phyloP scores from a whole-genome alignment of 1,140 invertebrate species.

The Heliconius nattereri region DNA sequence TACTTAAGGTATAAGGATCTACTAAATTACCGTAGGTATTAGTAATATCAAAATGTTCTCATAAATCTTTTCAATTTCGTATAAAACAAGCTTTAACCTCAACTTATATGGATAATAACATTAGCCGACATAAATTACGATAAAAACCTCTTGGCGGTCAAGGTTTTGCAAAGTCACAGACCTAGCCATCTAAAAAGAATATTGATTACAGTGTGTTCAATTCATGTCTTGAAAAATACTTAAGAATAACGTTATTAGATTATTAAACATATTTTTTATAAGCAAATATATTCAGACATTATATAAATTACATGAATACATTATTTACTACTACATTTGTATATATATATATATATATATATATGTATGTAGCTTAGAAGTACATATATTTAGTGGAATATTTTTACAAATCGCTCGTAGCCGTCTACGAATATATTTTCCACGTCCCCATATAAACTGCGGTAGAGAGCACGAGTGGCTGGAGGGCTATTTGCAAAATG shows the following conservation, averaged over 20 bases:
- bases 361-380: not conserved
- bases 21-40: not conserved
- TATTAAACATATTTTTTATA: not conserved
- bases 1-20: not conserved
- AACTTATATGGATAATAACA: slow-evolving; percentile 23
- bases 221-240: slow-evolving; percentile 12
- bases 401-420: slow-evolving; percentile 23
- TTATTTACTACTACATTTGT: not conserved
- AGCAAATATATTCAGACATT: not conserved
- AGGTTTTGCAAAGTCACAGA: slow-evolving; percentile 43
- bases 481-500: slow-evolving; percentile 50
- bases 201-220: slow-evolving; percentile 37
- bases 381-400: slow-evolving; percentile 11
- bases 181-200: slow-evolving; percentile 37
- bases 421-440: slow-evolving; percentile 47
- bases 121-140: slow-evolving; percentile 32
- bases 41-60: not conserved
- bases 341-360: not conserved
- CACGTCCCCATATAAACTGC: slow-evolving; percentile 49
- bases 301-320: not conserved
- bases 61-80: slow-evolving; percentile 16
- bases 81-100: slow-evolving; percentile 12
- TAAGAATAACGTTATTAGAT: slow-evolving; percentile 23
- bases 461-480: slow-evolving; percentile 50
- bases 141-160: slow-evolving; percentile 30